These are phyloP conservation scores for Acrocephalus kingi DNA, from an alignment of 2,113 vertebrate genomes.

Conservation along the genomic window DNA sequence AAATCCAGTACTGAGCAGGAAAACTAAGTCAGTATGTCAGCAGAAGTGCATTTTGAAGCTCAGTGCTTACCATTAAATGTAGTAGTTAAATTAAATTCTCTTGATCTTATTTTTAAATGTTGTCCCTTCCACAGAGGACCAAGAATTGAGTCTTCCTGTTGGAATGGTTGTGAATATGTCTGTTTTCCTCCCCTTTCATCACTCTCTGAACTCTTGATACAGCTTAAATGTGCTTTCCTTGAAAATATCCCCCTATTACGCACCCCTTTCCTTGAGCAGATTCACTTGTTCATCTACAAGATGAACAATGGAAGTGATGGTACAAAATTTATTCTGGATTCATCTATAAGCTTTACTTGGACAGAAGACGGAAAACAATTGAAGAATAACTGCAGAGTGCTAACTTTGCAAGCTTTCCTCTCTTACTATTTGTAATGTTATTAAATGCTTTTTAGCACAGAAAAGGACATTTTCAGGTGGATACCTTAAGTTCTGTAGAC, in stretches of 20 bases:
- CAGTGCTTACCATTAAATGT: background rate
- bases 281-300: constrained; percentile 18
- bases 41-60: background rate
- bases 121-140: background rate
- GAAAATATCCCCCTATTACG: background rate
- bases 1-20: background rate
- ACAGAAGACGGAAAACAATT: background rate
- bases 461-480: background rate
- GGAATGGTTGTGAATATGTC: background rate
- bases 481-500: background rate
- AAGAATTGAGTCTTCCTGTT: constrained; percentile 22
- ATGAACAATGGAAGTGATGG: background rate
- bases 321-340: constrained; percentile 18
- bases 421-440: background rate
- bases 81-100: background rate
- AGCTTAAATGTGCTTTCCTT: background rate
- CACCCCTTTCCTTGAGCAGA: background rate
- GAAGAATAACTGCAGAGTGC: background rate
- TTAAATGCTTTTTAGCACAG: background rate
- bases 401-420: background rate
- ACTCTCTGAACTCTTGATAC: background rate
- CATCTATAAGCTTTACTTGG: background rate
- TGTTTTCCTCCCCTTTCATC: background rate
- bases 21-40: background rate
- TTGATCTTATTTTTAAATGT: background rate